Evolutionary conservation across 2,888 invertebrate genomes (phyloP).

Genomic region (Hyppa rectilinea): DNA sequence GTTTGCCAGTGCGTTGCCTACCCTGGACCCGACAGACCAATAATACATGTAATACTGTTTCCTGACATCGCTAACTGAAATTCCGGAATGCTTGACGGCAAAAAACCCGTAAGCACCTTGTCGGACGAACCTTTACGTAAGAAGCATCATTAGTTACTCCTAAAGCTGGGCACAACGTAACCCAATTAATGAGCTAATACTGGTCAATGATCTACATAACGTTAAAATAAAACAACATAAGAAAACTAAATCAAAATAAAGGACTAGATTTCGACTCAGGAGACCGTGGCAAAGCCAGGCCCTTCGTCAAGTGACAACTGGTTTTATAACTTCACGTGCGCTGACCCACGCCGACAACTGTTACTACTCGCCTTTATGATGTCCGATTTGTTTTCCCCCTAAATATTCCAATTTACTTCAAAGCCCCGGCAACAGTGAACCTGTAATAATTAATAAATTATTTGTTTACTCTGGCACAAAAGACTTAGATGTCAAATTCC

Average conservation of each 20-base stretch:
- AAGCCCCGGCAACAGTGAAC: background rate
- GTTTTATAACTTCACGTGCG: conserved; percentile 35
- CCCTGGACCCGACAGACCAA: background rate
- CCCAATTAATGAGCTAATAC: background rate
- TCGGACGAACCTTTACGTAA: background rate
- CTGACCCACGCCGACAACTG: conserved; percentile 7
- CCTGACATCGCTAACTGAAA: background rate
- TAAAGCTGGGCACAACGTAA: background rate
- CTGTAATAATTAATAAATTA: conserved; percentile 27
- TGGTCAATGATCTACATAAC: background rate
- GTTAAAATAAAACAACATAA: background rate
- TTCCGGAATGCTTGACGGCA: no score
- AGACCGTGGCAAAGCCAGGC: conserved; percentile 10
- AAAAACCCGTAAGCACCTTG: background rate
- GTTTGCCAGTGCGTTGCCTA: no score
- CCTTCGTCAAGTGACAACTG: conserved; percentile 19
- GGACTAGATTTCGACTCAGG: background rate
- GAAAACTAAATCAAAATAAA: background rate
- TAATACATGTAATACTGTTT: background rate
- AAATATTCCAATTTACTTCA: conserved; percentile 22
- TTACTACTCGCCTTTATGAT: conserved; percentile 22
- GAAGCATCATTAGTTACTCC: background rate
- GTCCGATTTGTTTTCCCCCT: conserved; percentile 16
- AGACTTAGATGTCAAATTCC: conserved; percentile 27
- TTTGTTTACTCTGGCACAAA: conserved; percentile 44